Conservation (phyloP, 1,140 invertebrate species). For the Rhyzopertha dominica region DNA sequence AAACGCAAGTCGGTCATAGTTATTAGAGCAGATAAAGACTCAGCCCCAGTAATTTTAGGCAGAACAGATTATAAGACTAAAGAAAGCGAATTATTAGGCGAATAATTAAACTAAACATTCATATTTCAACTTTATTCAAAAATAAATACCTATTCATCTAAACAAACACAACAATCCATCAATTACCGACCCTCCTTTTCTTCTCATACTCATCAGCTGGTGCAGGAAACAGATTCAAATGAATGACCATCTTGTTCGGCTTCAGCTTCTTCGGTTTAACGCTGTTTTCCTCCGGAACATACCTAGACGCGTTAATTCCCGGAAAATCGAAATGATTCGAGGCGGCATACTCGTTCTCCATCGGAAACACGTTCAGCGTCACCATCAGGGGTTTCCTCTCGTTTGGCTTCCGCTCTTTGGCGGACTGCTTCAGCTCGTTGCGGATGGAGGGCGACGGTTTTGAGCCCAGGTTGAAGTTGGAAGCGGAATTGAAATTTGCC, state of each 20-base stretch:
- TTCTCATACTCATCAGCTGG: conserved; percentile 5
- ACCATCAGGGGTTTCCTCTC: conserved; percentile 19
- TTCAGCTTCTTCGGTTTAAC: neutral
- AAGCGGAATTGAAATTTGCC: conserved; percentile 18
- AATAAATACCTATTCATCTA: neutral
- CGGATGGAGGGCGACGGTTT: neutral
- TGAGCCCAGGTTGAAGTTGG: neutral
- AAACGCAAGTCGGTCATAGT: neutral
- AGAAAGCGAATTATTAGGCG: neutral
- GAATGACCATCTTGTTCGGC: conserved; percentile 25
- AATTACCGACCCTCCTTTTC: neutral
- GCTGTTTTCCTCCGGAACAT: neutral
- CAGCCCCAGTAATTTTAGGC: too few relatives aligned
- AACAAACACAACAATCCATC: neutral
- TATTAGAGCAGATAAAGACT: too few relatives aligned
- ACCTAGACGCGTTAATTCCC: neutral
- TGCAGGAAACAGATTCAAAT: conserved; percentile 22
- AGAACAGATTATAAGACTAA: too few relatives aligned
- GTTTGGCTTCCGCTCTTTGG: too few relatives aligned
- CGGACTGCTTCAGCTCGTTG: neutral
- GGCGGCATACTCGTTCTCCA: conserved; percentile 4
- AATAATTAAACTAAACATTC: neutral
- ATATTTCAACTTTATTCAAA: neutral
- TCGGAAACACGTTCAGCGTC: conserved; percentile 26
- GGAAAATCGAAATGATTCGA: conserved; percentile 5